Evolutionary conservation across 2,113 vertebrate genomes (phyloP).

Genomic region (Galbula dea): DNA sequence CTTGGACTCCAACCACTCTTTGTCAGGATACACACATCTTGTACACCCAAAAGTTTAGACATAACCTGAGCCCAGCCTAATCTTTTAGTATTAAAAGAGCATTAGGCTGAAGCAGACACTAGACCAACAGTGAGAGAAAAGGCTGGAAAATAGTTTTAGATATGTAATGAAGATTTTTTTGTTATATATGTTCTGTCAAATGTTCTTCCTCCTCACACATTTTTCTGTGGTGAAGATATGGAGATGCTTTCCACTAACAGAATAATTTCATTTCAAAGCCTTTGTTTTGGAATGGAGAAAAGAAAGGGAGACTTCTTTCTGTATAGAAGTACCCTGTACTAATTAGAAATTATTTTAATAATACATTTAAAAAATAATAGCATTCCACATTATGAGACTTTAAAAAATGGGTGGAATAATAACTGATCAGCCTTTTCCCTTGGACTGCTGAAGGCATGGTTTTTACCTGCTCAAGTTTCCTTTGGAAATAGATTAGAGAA

Average conservation of each 20-base stretch:
- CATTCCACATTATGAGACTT: background rate
- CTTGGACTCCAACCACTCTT: background rate
- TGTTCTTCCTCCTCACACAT: rapidly evolving
- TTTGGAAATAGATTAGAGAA: background rate
- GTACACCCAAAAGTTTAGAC: background rate
- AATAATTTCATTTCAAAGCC: background rate
- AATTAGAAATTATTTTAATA: background rate
- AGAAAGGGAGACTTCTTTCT: background rate
- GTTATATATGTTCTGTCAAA: background rate
- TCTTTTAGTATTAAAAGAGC: background rate
- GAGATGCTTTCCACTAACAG: background rate
- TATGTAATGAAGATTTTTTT: background rate
- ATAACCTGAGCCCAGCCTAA: background rate
- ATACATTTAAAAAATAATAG: background rate
- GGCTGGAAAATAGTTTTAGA: background rate
- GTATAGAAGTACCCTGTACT: background rate
- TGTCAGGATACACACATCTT: background rate
- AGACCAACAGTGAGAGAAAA: background rate
- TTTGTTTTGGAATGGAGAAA: background rate
- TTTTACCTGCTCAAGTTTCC: background rate
- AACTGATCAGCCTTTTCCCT: background rate
- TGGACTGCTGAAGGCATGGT: background rate
- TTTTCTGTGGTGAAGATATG: background rate
- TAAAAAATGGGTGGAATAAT: background rate
- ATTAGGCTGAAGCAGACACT: background rate